Evolutionary conservation across 2,888 invertebrate genomes (phyloP).

Genomic region (Dryococelus australis): DNA sequence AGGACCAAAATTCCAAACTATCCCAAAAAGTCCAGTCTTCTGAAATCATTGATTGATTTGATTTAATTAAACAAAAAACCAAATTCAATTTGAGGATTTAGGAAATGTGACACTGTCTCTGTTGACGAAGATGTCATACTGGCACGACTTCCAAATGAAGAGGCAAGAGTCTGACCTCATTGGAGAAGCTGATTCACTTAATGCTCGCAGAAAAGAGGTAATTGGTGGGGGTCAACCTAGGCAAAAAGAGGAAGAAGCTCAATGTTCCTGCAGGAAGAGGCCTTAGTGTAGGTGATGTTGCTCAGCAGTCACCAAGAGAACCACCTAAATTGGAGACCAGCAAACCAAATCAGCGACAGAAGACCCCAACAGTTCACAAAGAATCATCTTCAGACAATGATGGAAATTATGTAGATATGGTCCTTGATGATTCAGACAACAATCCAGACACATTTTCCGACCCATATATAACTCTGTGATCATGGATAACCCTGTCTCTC

Average conservation of each 20-base stretch:
- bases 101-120: not conserved
- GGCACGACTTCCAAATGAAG: not conserved
- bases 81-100: not conserved
- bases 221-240: not conserved
- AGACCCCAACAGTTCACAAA: slow-evolving; percentile 1
- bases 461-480: not conserved
- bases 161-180: not conserved
- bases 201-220: not conserved
- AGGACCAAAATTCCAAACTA: not conserved
- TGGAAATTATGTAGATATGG: not conserved
- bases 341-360: not conserved
- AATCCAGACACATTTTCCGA: slow-evolving; percentile 8
- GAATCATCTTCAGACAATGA: not conserved
- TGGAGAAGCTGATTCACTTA: not conserved
- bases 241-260: not conserved
- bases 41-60: not conserved
- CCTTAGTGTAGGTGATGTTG: not conserved
- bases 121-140: not conserved
- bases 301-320: not conserved
- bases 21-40: not conserved
- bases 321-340: not conserved
- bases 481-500: not conserved
- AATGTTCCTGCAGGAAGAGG: not conserved
- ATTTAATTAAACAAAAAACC: not conserved
- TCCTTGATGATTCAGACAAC: not conserved